A percentile compares a stretch with the other conserved stretches of the same genome.
These are phyloP conservation scores for Rhingia campestris DNA, from an alignment of 2,888 invertebrate genomes.

Conservation along the genomic window DNA sequence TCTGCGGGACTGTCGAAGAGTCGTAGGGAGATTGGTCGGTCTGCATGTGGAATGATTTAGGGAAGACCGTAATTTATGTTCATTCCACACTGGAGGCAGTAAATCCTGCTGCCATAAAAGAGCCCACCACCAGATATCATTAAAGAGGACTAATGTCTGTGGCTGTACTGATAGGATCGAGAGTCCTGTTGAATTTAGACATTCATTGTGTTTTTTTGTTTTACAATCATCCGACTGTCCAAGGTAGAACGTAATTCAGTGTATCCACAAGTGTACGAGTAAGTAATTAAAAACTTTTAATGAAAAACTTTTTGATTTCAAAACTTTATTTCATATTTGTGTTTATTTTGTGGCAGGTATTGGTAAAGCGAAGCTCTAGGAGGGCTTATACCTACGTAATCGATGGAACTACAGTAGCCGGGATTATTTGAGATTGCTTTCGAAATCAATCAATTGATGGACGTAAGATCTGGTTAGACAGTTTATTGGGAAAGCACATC, in stretches of 20 bases:
- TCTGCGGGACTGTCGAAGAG: no score
- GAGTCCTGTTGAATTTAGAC: constrained; percentile 6
- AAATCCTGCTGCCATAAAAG: constrained; percentile 59
- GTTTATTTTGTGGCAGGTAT: background rate
- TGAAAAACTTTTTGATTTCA: background rate
- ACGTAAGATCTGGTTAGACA: no score
- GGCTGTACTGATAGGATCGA: constrained; percentile 12
- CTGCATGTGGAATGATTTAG: constrained; percentile 3
- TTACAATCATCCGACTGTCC: background rate
- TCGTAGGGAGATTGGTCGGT: constrained; percentile 3
- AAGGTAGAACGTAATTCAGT: background rate
- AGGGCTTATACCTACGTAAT: no score
- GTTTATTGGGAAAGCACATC: no score
- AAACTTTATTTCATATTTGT: background rate
- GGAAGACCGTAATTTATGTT: constrained; percentile 51
- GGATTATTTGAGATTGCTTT: no score
- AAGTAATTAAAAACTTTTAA: constrained; percentile 32
- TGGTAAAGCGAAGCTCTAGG: no score
- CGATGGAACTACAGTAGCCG: no score
- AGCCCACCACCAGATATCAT: constrained; percentile 58
- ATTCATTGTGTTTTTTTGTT: background rate
- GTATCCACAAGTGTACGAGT: no score
- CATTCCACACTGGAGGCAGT: constrained; percentile 31
- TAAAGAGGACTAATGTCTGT: constrained; percentile 34
- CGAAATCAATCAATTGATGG: no score